Base-by-base conservation (phyloP, 2,888 invertebrate species). In the Pinctada fucata region DNA sequence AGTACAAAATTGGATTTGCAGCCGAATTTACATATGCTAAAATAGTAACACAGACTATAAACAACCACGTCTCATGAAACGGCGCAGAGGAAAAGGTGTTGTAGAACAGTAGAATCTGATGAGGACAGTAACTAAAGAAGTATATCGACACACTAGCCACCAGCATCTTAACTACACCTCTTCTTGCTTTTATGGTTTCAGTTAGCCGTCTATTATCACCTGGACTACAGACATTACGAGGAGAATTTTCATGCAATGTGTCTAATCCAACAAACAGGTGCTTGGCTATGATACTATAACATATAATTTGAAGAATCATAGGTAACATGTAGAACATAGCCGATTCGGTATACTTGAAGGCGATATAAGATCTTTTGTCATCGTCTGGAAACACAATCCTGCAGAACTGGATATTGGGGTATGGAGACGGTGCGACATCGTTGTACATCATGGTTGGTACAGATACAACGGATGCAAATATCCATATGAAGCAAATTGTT, bases 91-190 rank as follows among this genome's bases (percentile, higher is more conserved):
- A 89, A 75, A 92, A 87, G 3, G 91, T 90, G 79, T 90, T 91
- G 85, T 92, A 93, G 76, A 92, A 84, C 6, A 93, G 85, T 58
- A 92, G 84, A 4, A 92, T 89, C 82, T 93, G 93, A 51, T 93
- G 92, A 1, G 93, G 93, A 0, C 93, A 93, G 83, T 93, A 93
- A 84, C 93, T 93, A 49, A 93, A 82, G 84, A 93, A 93, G 86
- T 93, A 93, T 49, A 93, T 91, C 63, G 91, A 82, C 72, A 93
- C 93, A 84, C 93, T 93, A 16, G 92, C 93, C 8, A 93, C 91
- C 51, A 93, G 88, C 93, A 93, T 93, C 83, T 93, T 93, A 64
- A 93, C 92, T n/a, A 93, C 93, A 65, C 92, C 91, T 67, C 91
- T 87, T 3, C 93, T 84, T 1, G 91, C 90, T 52, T 88, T 86